Percentiles rank a stretch among this genome's conserved stretches.
Evolutionary conservation across 2,797 vertebrate species (phyloP).

Genomic region (Molossus molossus): DNA sequence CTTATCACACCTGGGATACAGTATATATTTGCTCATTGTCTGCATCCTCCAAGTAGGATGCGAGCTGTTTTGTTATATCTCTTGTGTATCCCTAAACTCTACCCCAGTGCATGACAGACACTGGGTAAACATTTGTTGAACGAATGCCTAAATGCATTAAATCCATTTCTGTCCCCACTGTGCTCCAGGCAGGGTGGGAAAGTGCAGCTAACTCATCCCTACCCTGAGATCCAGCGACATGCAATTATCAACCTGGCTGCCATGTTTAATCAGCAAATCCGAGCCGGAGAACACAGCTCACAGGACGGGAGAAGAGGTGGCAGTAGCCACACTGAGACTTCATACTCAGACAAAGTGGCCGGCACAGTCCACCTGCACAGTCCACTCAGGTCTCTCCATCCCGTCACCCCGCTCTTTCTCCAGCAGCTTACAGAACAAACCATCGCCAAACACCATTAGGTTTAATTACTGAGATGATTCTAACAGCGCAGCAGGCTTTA

Average conservation of each 20-base stretch:
- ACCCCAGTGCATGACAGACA: neutral
- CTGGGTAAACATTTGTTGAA: neutral
- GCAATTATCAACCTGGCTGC: neutral
- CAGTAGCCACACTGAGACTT: neutral
- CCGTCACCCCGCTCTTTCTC: constrained; percentile 36
- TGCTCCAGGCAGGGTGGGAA: neutral
- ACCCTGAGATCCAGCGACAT: accelerated
- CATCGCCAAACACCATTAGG: neutral
- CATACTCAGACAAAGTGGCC: neutral
- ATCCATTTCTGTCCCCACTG: neutral
- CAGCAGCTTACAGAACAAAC: constrained; percentile 18
- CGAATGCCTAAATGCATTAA: neutral
- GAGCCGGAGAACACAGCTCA: neutral
- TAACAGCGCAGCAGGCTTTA: constrained; percentile 72
- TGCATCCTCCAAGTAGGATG: neutral
- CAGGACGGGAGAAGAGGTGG: neutral
- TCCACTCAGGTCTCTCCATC: neutral
- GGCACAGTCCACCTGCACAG: neutral
- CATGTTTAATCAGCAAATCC: neutral
- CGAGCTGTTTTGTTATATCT: neutral
- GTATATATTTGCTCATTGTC: neutral
- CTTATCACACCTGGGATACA: too few species aligned
- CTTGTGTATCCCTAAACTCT: neutral
- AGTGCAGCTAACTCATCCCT: accelerated
- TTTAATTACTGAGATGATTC: constrained; percentile 73